phyloP scores from a whole-genome alignment of 2,888 invertebrate species.

The Chrysina gloriosa region DNA sequence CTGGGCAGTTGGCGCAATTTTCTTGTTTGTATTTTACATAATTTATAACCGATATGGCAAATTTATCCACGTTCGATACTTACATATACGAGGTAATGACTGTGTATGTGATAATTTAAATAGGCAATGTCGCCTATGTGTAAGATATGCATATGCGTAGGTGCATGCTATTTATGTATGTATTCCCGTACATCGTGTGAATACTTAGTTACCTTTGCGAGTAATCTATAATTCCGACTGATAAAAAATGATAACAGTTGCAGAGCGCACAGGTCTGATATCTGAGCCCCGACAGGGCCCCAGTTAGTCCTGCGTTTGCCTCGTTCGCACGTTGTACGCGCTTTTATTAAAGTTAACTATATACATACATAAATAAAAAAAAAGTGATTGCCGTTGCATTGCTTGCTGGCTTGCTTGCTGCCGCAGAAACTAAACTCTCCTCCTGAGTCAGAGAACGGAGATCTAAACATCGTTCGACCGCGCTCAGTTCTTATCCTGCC shows the following conservation, averaged over 20 bases:
- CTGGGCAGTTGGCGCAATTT: no score
- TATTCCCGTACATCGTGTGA: neutral
- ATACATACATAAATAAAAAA: constrained; percentile 25
- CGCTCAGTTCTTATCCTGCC: constrained; percentile 24
- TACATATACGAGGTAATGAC: no score
- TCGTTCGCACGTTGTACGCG: constrained; percentile 38
- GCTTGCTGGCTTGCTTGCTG: constrained; percentile 8
- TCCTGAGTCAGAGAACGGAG: constrained; percentile 34
- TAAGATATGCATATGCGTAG: no score
- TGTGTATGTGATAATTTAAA: no score
- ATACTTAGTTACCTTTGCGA: constrained; percentile 28
- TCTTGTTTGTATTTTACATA: no score
- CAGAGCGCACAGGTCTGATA: constrained; percentile 36
- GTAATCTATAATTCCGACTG: constrained; percentile 30
- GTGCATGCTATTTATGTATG: neutral
- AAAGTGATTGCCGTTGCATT: constrained; percentile 41
- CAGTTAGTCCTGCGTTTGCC: constrained; percentile 43
- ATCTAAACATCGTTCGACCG: constrained; percentile 24
- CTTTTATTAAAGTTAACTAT: constrained; percentile 15
- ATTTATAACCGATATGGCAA: no score
- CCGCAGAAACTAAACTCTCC: constrained; percentile 37
- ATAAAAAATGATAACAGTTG: constrained; percentile 40
- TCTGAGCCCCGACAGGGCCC: constrained; percentile 45
- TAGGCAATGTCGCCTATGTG: no score
- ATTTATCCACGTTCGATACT: no score